phyloP scores from a whole-genome alignment of 1,140 invertebrate species.

The Tetramorium alpestre region DNA sequence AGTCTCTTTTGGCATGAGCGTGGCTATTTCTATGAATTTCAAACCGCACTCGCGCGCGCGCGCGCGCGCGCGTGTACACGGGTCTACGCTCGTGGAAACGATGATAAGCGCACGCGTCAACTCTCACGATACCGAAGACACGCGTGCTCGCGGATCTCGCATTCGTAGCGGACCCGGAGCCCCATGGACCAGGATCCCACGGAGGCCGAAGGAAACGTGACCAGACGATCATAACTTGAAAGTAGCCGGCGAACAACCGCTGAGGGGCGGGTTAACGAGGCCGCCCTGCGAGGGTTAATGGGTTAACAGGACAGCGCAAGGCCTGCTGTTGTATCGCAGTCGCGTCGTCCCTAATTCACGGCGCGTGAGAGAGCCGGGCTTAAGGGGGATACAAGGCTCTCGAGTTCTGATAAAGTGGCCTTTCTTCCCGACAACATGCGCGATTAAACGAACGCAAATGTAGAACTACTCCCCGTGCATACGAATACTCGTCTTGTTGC shows the following conservation, averaged over 20 bases:
- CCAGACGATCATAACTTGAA: constrained; percentile 72
- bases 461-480: constrained; percentile 20
- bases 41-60: background rate
- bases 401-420: constrained; percentile 46
- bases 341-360: constrained; percentile 73
- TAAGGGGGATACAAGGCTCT: constrained; percentile 28
- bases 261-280: constrained; percentile 71
- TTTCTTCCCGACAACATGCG: constrained; percentile 47
- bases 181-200: constrained; percentile 56
- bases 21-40: constrained; percentile 54
- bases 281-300: constrained; percentile 72
- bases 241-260: constrained; percentile 65
- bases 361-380: constrained; percentile 70
- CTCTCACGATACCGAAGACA: constrained; percentile 2
- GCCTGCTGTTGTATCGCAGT: constrained; percentile 64
- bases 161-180: background rate
- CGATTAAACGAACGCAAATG: constrained; percentile 50
- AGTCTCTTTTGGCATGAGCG: constrained; percentile 30
- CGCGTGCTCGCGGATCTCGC: background rate
- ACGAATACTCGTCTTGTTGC: background rate
- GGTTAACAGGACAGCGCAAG: constrained; percentile 75
- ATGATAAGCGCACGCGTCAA: constrained; percentile 23
- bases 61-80: background rate
- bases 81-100: constrained; percentile 8
- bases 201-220: constrained; percentile 70